Base-by-base conservation (phyloP, 1,140 invertebrate species). In the Euura saliciscinereae region DNA sequence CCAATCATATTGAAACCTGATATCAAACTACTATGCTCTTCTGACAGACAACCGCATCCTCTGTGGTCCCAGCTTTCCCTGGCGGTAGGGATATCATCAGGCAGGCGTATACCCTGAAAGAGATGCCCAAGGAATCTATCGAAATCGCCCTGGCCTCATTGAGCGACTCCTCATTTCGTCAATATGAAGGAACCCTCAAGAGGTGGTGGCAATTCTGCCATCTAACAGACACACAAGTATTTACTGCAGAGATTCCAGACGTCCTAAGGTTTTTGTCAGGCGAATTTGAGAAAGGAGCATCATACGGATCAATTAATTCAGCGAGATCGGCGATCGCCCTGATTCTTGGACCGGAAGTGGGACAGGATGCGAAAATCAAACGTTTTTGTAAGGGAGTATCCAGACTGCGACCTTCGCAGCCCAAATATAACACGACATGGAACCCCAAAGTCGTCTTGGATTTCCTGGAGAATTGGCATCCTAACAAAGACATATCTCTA, bases 141-240 rank as follows among this genome's bases (percentile, higher is more conserved):
- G 72, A 79, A 4, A 66, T 80, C 6, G 71, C 75, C 65, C 3
- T 83, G 6, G 73, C 77, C 1, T 83, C 81, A 43, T 45, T 83
- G 2, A 71, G 78, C 0, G 70, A 78, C 1, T 75, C 65, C 44
- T 80, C 83, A 2, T 42, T 71, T 2, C 77, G 78, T 59, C 79
- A 83, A 64, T 82, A 83, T 71, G 76, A 77, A 13, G 51, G 66
- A 2, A 45, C 72, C 6, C 76, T 77, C 4, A 82, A 79, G 69
- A 67, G 73, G 4, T 84, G 81, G 77, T 79, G 79, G 75, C 6
- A 65, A 1, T 84, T 78, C 68, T 81, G 80, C 75, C 4, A 51
- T 6, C 43, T 13, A 43, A 66, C 76, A 42, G 76, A 70, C 44
- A 64, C 75, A 8, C 43, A 73, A 45, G 3, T 44, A 11, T 76